Percentiles rank a stretch among this genome's conserved stretches.
These are phyloP conservation scores for Camponotus pennsylvanicus DNA, from an alignment of 1,140 invertebrate species.

Conservation along the genomic window DNA sequence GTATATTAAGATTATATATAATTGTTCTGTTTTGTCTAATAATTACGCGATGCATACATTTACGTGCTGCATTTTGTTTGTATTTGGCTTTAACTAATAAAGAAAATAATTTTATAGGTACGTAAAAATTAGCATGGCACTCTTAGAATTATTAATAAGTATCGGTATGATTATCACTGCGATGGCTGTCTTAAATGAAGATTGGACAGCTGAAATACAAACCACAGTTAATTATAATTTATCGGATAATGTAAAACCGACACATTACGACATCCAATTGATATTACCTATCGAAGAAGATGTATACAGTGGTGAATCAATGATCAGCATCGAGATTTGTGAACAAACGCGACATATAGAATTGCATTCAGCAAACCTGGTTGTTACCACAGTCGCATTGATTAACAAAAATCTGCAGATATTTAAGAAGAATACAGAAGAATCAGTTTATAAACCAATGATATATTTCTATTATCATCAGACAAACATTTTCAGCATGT, in stretches of 20 bases:
- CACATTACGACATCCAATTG: conserved; percentile 65
- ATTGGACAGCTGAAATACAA: too few species aligned
- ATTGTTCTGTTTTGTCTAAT: too few species aligned
- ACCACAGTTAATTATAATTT: conserved; percentile 38
- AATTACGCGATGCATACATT: not conserved
- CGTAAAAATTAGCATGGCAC: not conserved
- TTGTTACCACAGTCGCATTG: not conserved
- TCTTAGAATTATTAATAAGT: not conserved
- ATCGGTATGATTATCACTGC: not conserved
- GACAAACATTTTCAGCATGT: conserved; percentile 41
- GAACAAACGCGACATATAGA: conserved; percentile 59
- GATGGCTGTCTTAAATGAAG: too few species aligned
- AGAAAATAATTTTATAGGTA: not conserved
- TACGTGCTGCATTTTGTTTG: too few species aligned
- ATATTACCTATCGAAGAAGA: conserved; percentile 59
- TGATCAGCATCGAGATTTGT: conserved; percentile 61
- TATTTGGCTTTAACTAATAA: not conserved
- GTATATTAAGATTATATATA: too few species aligned
- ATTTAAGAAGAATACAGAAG: too few species aligned
- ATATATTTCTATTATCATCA: conserved; percentile 22
- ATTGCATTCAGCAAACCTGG: conserved; percentile 46
- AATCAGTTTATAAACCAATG: not conserved
- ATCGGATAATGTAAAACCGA: conserved; percentile 41
- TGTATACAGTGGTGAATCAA: conserved; percentile 66
- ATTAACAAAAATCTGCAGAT: not conserved